phyloP scores from a whole-genome alignment of 1,140 invertebrate species.

The Drosophila pachea region DNA sequence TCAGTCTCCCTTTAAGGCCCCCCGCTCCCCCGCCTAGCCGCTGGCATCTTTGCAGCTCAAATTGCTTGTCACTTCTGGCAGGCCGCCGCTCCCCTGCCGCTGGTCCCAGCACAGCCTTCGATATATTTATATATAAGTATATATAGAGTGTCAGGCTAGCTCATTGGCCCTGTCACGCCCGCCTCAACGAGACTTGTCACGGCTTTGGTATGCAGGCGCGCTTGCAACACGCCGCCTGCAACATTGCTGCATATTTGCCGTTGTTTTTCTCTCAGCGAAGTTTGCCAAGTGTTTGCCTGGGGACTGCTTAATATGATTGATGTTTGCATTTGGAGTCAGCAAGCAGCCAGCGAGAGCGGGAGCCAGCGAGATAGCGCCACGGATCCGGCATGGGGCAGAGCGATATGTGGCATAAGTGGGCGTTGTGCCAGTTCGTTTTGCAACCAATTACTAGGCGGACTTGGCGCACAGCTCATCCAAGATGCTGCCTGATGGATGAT shows the following conservation, averaged over 20 bases:
- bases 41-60: conserved; percentile 39
- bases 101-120: conserved; percentile 1
- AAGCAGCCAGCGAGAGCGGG: neutral
- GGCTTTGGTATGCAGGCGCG: conserved; percentile 20
- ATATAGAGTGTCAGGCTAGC: too few relatives aligned
- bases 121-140: conserved; percentile 20
- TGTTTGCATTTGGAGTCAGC: neutral
- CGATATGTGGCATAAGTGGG: neutral
- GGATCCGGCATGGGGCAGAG: too few relatives aligned
- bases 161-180: too few relatives aligned
- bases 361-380: too few relatives aligned
- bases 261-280: neutral
- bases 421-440: conserved; percentile 33
- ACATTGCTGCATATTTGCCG: conserved; percentile 3
- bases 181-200: neutral
- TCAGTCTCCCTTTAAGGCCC: neutral
- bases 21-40: conserved; percentile 1
- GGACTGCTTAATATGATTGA: conserved; percentile 42
- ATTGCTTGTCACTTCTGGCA: conserved; percentile 53
- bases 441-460: conserved; percentile 35
- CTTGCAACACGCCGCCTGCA: conserved; percentile 12
- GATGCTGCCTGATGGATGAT: conserved; percentile 43
- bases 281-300: conserved; percentile 11
- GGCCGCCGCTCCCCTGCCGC: neutral
- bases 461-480: conserved; percentile 32